Percentiles rank a stretch among this genome's conserved stretches.
Evolutionary conservation across 2,888 invertebrate genomes (phyloP).

Genomic region (Parnassius smintheus): DNA sequence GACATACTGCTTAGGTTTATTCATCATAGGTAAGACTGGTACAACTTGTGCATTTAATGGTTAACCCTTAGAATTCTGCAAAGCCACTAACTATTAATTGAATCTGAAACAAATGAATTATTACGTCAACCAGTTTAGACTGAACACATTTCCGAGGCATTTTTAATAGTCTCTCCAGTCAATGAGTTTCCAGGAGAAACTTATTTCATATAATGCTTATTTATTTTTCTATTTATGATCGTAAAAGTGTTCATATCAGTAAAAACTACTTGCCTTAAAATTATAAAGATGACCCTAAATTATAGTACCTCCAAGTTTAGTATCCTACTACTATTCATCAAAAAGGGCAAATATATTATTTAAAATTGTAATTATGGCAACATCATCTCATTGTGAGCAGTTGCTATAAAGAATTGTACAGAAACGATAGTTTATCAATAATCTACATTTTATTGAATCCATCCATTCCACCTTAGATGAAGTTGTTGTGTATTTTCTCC

Average conservation of each 20-base stretch:
- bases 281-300: constrained; percentile 18
- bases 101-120: not conserved
- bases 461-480: no score
- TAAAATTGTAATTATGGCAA: no score
- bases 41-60: constrained; percentile 22
- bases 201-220: not conserved
- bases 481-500: no score
- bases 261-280: not conserved
- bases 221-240: not conserved
- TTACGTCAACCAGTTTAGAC: not conserved
- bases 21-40: constrained; percentile 21
- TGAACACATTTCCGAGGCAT: not conserved
- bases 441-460: no score
- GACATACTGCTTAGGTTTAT: constrained; percentile 52
- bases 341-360: not conserved
- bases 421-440: no score
- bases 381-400: no score
- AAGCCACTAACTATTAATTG: not conserved
- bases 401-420: no score
- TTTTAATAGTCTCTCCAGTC: not conserved
- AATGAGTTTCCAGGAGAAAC: constrained; percentile 1
- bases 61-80: constrained; percentile 1
- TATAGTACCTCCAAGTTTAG: not conserved
- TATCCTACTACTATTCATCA: not conserved
- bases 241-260: not conserved